phyloP scores from a whole-genome alignment of 2,113 vertebrate genomes.

The Pedetes capensis region DNA sequence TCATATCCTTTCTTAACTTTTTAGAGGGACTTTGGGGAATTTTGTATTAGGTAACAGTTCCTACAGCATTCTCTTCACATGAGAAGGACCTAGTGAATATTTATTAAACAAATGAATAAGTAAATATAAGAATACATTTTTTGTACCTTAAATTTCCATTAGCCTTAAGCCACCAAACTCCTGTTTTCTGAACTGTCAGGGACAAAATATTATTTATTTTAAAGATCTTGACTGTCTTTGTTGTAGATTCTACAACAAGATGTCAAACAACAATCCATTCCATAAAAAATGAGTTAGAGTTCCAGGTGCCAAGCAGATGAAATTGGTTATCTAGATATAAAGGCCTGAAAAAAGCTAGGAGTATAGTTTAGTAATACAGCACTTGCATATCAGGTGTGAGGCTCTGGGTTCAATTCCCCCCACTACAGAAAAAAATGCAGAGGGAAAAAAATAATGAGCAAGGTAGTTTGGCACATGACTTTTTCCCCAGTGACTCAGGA shows the following conservation, averaged over 20 bases:
- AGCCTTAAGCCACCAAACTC: background rate
- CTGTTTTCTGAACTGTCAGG: background rate
- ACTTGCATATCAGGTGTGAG: too few relatives aligned
- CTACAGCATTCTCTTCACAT: background rate
- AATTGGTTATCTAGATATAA: background rate
- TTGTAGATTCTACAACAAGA: background rate
- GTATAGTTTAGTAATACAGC: background rate
- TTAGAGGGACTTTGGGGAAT: background rate
- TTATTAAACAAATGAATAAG: background rate
- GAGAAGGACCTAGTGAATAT: background rate
- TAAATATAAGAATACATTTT: background rate
- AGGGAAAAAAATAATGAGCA: too few relatives aligned
- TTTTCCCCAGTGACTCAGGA: too few relatives aligned
- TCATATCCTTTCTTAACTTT: background rate
- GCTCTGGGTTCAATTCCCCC: background rate
- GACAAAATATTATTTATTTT: background rate
- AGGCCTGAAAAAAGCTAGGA: background rate
- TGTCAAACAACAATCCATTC: background rate
- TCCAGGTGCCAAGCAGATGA: background rate
- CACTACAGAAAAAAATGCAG: too few relatives aligned
- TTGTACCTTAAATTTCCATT: background rate
- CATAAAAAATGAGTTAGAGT: background rate
- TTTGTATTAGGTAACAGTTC: background rate
- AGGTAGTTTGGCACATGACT: too few relatives aligned
- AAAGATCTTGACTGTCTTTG: background rate